A percentile compares a stretch with the other conserved stretches of the same genome.
These are phyloP conservation scores for Brachymystax lenok DNA, from an alignment of 2,797 vertebrate genomes.

Conservation along the genomic window DNA sequence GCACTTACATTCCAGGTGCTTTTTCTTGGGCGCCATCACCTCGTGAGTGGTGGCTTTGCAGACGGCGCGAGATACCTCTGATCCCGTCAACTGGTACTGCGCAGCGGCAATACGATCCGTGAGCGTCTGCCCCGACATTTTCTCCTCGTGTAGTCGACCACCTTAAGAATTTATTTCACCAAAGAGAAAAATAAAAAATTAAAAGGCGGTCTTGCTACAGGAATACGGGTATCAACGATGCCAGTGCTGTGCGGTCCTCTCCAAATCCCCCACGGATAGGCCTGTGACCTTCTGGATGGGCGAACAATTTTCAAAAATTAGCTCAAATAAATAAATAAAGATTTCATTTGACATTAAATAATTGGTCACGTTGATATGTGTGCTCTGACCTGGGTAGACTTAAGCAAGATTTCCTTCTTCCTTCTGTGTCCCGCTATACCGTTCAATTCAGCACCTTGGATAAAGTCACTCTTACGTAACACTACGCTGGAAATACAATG, in stretches of 20 bases:
- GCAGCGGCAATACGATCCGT: constrained; percentile 99
- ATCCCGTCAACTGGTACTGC: constrained; percentile 99
- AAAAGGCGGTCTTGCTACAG: constrained; percentile 19
- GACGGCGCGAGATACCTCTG: constrained; percentile 95
- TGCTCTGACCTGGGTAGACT: constrained; percentile 57
- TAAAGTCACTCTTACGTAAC: constrained; percentile 76
- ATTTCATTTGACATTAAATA: constrained; percentile 19
- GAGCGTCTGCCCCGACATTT: constrained; percentile 99
- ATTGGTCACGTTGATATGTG: constrained; percentile 39
- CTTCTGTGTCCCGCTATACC: constrained; percentile 51
- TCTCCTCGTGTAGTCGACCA: constrained; percentile 68
- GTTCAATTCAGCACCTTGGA: constrained; percentile 72
- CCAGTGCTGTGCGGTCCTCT: constrained; percentile 39
- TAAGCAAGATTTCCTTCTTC: constrained; percentile 66
- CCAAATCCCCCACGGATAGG: constrained; percentile 39
- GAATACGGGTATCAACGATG: constrained; percentile 19
- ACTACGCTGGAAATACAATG: constrained; percentile 44
- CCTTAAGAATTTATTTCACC: constrained; percentile 61
- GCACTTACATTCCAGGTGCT: constrained; percentile 99
- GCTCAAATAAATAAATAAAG: constrained; percentile 1
- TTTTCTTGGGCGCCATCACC: constrained; percentile 99
- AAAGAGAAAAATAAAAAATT: constrained; percentile 10
- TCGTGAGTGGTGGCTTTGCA: constrained; percentile 99
- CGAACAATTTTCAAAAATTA: constrained; percentile 37
- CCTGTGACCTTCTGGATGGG: constrained; percentile 67